These are phyloP conservation scores for Cacoxenus indagator DNA, from an alignment of 2,888 invertebrate genomes.

Conservation along the genomic window DNA sequence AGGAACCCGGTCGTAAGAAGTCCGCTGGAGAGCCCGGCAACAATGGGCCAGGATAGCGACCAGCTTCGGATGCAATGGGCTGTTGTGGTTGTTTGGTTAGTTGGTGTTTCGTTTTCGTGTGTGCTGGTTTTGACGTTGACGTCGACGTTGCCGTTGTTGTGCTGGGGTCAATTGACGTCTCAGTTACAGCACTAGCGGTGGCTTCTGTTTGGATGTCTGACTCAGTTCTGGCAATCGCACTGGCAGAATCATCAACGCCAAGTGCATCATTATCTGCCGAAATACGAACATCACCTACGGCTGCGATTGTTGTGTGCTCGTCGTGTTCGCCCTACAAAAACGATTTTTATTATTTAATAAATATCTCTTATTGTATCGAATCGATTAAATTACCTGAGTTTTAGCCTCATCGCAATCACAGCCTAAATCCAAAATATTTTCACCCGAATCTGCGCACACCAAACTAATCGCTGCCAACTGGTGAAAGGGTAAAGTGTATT, in stretches of 20 bases:
- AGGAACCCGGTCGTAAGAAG: background rate
- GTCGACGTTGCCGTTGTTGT: conserved; percentile 1
- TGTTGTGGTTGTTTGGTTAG: background rate
- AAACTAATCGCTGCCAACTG: background rate
- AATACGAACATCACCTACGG: background rate
- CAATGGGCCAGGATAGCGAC: background rate
- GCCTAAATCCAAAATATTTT: background rate
- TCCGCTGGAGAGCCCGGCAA: background rate
- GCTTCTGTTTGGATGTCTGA: background rate
- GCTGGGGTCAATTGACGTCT: background rate
- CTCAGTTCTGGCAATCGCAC: background rate
- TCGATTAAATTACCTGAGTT: background rate
- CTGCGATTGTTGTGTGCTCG: background rate
- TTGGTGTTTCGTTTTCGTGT: background rate
- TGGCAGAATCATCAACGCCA: background rate
- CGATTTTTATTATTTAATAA: background rate
- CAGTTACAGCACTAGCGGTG: background rate
- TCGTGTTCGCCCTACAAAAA: background rate
- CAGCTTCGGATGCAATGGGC: background rate
- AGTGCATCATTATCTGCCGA: background rate
- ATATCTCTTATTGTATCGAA: background rate
- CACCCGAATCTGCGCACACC: background rate
- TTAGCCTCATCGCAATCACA: background rate
- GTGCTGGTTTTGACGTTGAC: background rate
- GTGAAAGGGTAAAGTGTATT: too few relatives aligned